Base-by-base conservation (phyloP, 2,797 vertebrate genomes). In the Melanotaenia parkinsoni region DNA sequence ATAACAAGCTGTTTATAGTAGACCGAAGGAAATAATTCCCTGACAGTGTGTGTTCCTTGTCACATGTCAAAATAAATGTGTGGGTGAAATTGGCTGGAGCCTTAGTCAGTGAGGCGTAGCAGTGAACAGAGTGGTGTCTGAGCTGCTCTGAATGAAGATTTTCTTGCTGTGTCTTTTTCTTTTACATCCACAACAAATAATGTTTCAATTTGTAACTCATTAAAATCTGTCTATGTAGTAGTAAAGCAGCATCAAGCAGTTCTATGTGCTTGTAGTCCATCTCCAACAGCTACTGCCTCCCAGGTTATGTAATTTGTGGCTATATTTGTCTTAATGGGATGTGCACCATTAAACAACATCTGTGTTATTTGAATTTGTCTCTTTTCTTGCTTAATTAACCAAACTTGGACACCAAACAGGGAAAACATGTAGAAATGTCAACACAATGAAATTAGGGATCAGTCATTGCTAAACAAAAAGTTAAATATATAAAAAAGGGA, bases 51-150 rank as follows among this genome's bases (percentile, higher is more conserved):
- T 77, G 67, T 58, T 72, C 65, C 76, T 80, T 87, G 84, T 90
- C 89, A 92, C 76, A 91, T 93, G 92, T 93, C 91, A 93, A 88
- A 91, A 89, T 88, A 90, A 84, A 84, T 72, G 84, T 86, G 82
- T 86, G 83, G 84, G 83, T 78, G 90, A 90, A 90, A 89, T 86
- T 88, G 86, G 78, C 88, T 85, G 82, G 75, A 90, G 83, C 85
- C 63, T 60, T 50, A 85, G 74, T 79, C 87, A 88, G 77, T 87
- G 91, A 92, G 82, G 85, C 90, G 77, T 88, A 91, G 86, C 84
- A 40, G 40, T 62, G 69, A 81, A 72, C 72, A 65, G 71, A 81
- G 64, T 64, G 66, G 53, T 73, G 79, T 68, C 77, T 75, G 65
- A 64, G n/a, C 70, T 67, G 79, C 61, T 78, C 35, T 80, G 80